Evolutionary conservation across 2,113 vertebrate species (phyloP), one percentile per base, ranked within the genome.

Genomic region (Sturnus vulgaris): DNA sequence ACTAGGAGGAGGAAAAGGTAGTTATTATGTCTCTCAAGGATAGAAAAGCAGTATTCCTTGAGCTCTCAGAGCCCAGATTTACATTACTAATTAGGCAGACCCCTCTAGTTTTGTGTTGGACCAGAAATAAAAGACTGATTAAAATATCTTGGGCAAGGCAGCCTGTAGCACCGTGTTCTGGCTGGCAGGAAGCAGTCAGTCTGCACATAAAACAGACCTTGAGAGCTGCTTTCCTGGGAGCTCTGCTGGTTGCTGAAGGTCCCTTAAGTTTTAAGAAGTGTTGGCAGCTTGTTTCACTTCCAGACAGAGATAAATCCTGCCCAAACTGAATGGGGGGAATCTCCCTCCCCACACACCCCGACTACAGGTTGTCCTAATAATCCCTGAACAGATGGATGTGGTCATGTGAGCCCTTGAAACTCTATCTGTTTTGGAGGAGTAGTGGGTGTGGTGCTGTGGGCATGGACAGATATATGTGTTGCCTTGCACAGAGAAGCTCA

Each of bases 401-500:
- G 57, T 78, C 86, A 78, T 88, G 60, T 33, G 56, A 93, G 73
- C 35, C 82, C 37, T 59, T 92, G 87, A 87, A 96, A 92, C 25
- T 91, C 75, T 73, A 39, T 88, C 35, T 11, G 33, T 55, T 73
- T 70, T 68, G 84, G 42, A 95, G 64, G 27, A 78, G 31, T 28
- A 87, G 49, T 0, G 82, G 88, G 93, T 92, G 95, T 88, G 90
- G 95, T 88, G 77, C 61, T 5, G 5, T 64, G 61, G 82, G 66
- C 44, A 46, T 8, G 25, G 75, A 53, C 75, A 90, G 82, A 65
- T 87, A 47, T 15, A 46, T 35, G 53, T 82, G 42, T 49, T 83
- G 73, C 80, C 57, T 82, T 94, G 90, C 57, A 75, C 73, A 94
- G 68, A 94, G 77, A 86, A 68, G 39, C 65, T 93, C 78, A 65